These are phyloP conservation scores for Euura lappo DNA, from an alignment of 1,140 invertebrate species.

Conservation along the genomic window DNA sequence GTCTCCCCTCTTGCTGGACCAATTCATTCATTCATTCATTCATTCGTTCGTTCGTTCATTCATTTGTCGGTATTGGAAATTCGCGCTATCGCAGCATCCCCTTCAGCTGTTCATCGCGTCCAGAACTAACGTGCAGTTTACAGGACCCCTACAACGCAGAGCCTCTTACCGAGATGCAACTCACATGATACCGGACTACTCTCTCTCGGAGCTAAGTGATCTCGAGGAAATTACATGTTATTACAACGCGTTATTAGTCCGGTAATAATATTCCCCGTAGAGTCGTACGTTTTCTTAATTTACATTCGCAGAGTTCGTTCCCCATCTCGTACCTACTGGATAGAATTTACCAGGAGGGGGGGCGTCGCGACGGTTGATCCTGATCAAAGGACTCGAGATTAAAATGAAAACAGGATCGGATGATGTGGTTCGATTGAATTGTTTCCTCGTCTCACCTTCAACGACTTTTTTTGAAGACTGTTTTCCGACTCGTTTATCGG, in stretches of 20 bases:
- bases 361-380: too few species aligned
- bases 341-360: too few species aligned
- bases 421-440: too few species aligned
- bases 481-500: not conserved
- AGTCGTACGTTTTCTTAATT: constrained; percentile 8
- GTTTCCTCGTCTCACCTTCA: too few species aligned
- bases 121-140: constrained; percentile 8
- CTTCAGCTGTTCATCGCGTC: too few species aligned
- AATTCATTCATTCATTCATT: constrained; percentile 30
- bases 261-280: constrained; percentile 31
- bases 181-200: not conserved
- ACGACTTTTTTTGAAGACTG: not conserved
- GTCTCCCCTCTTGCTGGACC: constrained; percentile 19
- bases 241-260: constrained; percentile 45
- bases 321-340: too few species aligned
- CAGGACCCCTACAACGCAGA: not conserved
- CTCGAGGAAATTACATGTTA: constrained; percentile 32
- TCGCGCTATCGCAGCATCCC: constrained; percentile 19
- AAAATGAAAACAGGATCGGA: too few species aligned
- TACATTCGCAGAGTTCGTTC: not conserved
- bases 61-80: constrained; percentile 12
- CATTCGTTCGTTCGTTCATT: constrained; percentile 31
- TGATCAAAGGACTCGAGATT: too few species aligned
- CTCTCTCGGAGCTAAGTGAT: not conserved
- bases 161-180: constrained; percentile 13